Evolutionary conservation across 1,140 invertebrate species (phyloP), one percentile per base, ranked within the genome.

Genomic region (Nasonia vitripennis): DNA sequence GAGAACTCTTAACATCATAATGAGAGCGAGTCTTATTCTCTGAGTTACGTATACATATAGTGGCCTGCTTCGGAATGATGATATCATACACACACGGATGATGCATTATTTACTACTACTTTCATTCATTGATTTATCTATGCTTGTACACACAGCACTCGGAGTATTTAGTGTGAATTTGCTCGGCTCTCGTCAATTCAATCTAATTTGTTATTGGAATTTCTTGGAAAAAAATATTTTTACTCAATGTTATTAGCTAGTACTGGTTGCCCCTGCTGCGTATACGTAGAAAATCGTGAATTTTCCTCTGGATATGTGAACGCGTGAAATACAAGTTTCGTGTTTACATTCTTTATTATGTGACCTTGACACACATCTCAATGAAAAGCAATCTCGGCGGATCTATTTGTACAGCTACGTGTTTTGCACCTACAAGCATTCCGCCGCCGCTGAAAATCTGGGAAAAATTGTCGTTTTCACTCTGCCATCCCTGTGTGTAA

Each of bases 321-420:
- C n/a, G 55, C 27, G 67, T 51, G 45, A 51, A 34, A 81, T 14
- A 73, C 45, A 31, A 70, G 17, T 78, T 80, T 70, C 62, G 48
- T 81, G 80, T 73, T 81, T 81, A 73, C 80, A 51, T 73, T 81
- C 51, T 37, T 75, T 37, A 41, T 62, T 71, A 48, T 11, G 62
- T 27, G 81, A 83, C 75, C 81, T 83, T 83, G 81, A 83, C 81
- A 83, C 14, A 83, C 81, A 74, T 83, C 31, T 51, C 79, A 73
- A 71, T 81, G 68, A 81, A 73, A 71, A 81, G 68, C 68, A 81
- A 73, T 81, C 79, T 81, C 17, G 67, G 67, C 48, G 45, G 2
- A 48, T 81, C 68, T 81, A 81, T 81, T 81, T 73, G 45, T 81
- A 71, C 23, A 73, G 31, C 41, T 70, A 23, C n/a, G 20, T 17